Conservation (phyloP, 1,140 invertebrate species). For the Propsilocerus akamusi region DNA sequence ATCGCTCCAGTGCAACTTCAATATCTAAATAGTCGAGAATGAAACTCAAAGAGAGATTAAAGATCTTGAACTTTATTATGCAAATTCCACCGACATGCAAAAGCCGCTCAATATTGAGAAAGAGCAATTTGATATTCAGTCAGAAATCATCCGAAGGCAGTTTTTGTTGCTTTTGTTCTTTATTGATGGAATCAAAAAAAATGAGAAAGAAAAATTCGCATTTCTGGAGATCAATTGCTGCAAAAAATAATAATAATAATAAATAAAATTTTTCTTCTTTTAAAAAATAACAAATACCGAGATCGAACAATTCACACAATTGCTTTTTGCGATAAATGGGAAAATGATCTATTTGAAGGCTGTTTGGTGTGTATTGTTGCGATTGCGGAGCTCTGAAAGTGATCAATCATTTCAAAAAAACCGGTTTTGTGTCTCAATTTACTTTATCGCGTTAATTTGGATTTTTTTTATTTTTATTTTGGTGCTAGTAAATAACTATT, state of each 20-base stretch:
- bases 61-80: slow-evolving; percentile 3
- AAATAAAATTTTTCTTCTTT: too few relatives aligned
- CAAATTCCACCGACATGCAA: neutral
- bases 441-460: too few relatives aligned
- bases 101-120: neutral
- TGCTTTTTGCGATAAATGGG: neutral
- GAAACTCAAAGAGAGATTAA: neutral
- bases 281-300: neutral
- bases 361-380: neutral
- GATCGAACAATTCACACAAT: neutral
- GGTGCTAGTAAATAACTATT: too few relatives aligned
- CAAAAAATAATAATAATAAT: too few relatives aligned
- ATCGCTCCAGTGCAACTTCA: too few relatives aligned
- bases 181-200: neutral
- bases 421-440: too few relatives aligned
- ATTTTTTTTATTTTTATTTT: too few relatives aligned
- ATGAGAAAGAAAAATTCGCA: too few relatives aligned
- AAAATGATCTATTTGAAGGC: neutral
- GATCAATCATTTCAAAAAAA: neutral
- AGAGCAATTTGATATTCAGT: too few relatives aligned
- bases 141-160: neutral
- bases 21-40: too few relatives aligned
- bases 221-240: too few relatives aligned
- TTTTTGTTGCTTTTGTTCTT: neutral
- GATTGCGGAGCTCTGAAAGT: neutral